phyloP scores from a whole-genome alignment of 2,888 invertebrate genomes.

The Tinea semifulvella region DNA sequence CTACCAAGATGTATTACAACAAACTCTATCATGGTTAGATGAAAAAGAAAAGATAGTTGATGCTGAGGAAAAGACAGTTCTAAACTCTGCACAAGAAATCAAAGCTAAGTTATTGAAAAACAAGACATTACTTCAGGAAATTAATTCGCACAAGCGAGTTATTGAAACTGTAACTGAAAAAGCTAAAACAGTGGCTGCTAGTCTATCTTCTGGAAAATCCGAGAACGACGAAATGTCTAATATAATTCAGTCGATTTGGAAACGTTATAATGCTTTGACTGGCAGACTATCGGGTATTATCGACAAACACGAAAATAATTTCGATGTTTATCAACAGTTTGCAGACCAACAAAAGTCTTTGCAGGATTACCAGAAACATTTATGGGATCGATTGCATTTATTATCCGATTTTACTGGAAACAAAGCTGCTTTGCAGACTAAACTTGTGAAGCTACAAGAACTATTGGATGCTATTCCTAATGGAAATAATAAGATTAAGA shows the following conservation, averaged over 20 bases:
- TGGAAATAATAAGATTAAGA: conserved; percentile 79
- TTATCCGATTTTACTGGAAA: conserved; percentile 89
- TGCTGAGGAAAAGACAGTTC: conserved; percentile 73
- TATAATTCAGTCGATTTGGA: conserved; percentile 76
- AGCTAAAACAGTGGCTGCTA: conserved; percentile 74
- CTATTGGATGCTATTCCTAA: conserved; percentile 81
- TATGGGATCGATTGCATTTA: conserved; percentile 86
- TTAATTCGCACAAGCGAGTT: conserved; percentile 87
- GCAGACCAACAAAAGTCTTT: conserved; percentile 86
- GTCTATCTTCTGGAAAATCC: conserved; percentile 61
- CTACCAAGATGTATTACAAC: conserved; percentile 86
- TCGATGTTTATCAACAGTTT: conserved; percentile 87
- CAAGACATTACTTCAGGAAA: conserved; percentile 89
- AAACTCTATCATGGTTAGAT: conserved; percentile 86
- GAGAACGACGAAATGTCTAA: conserved; percentile 71
- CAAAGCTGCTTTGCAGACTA: conserved; percentile 82
- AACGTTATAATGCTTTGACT: conserved; percentile 77
- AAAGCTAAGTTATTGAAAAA: conserved; percentile 85
- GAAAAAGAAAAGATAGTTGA: conserved; percentile 82
- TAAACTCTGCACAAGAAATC: conserved; percentile 85
- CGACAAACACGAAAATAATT: conserved; percentile 75
- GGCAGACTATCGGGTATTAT: conserved; percentile 74
- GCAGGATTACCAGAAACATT: conserved; percentile 89
- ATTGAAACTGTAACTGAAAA: conserved; percentile 92
- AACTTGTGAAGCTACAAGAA: conserved; percentile 82